Evolutionary conservation across 2,113 vertebrate genomes (phyloP).

Genomic region (Tricholaema leucomelas): DNA sequence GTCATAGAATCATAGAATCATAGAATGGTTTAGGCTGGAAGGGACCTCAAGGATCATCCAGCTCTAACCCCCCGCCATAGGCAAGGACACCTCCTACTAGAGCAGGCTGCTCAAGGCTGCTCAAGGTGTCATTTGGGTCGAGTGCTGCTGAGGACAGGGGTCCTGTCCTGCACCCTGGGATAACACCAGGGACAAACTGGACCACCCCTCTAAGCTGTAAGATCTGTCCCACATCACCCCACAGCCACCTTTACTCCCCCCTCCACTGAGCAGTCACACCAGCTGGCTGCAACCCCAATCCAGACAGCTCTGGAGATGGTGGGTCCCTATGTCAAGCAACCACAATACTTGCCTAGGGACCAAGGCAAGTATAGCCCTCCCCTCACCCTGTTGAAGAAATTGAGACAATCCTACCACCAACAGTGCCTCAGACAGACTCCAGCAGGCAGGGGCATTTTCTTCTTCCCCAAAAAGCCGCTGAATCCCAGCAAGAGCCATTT

Average conservation of each 20-base stretch:
- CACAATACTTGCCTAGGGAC: fast-evolving
- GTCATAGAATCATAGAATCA: no score
- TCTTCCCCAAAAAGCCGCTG: slow-evolving; percentile 33
- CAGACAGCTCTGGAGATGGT: fast-evolving
- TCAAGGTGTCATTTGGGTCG: fast-evolving
- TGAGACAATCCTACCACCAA: not conserved
- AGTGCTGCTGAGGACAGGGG: fast-evolving
- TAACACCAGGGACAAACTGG: not conserved
- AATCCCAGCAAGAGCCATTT: slow-evolving; percentile 44
- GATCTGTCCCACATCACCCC: not conserved
- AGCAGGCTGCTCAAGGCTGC: no score
- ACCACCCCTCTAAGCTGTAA: not conserved
- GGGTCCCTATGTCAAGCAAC: fast-evolving
- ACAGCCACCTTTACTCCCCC: not conserved
- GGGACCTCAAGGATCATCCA: no score
- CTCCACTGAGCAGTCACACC: fast-evolving
- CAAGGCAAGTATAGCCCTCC: not conserved
- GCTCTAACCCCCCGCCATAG: no score
- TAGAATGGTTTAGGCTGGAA: no score
- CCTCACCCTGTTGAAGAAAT: not conserved
- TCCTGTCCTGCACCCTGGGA: not conserved
- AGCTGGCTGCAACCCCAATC: not conserved
- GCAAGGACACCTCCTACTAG: no score
- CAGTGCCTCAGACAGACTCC: slow-evolving; percentile 31
- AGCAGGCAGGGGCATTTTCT: slow-evolving; percentile 16